Percentiles rank a stretch among this genome's conserved stretches.
phyloP scores from a whole-genome alignment of 2,113 vertebrate species.

The Macquaria ambigua region DNA sequence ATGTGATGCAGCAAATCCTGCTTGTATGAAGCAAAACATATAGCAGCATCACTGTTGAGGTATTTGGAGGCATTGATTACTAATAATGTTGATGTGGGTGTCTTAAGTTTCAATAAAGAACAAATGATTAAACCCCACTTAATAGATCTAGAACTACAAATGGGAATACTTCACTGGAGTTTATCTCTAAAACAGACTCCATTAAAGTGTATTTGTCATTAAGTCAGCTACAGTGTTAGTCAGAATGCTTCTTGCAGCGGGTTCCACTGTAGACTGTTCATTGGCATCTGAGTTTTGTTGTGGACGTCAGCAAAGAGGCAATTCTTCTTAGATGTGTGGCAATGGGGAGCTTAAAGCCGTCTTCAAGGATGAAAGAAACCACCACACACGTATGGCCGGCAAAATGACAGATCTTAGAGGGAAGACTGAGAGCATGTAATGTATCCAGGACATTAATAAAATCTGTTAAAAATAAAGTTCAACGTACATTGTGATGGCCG shows the following conservation, averaged over 20 bases:
- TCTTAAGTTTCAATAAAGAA: not conserved
- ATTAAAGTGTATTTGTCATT: not conserved
- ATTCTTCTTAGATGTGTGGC: not conserved
- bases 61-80: not conserved
- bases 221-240: not conserved
- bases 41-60: not conserved
- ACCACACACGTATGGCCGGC: not conserved
- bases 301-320: accelerated
- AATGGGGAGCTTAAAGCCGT: not conserved
- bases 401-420: not conserved
- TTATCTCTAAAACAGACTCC: not conserved
- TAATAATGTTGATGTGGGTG: not conserved
- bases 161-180: not conserved
- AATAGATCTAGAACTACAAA: not conserved
- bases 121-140: not conserved
- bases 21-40: not conserved
- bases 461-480: not conserved
- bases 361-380: not conserved
- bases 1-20: not conserved
- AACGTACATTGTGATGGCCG: too few relatives aligned
- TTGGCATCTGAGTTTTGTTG: not conserved
- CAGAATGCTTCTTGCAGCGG: not conserved
- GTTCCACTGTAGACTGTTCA: not conserved
- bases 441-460: not conserved
- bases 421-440: not conserved